Conservation (phyloP, 2,797 vertebrate genomes). For the Thripadectes ignobilis region DNA sequence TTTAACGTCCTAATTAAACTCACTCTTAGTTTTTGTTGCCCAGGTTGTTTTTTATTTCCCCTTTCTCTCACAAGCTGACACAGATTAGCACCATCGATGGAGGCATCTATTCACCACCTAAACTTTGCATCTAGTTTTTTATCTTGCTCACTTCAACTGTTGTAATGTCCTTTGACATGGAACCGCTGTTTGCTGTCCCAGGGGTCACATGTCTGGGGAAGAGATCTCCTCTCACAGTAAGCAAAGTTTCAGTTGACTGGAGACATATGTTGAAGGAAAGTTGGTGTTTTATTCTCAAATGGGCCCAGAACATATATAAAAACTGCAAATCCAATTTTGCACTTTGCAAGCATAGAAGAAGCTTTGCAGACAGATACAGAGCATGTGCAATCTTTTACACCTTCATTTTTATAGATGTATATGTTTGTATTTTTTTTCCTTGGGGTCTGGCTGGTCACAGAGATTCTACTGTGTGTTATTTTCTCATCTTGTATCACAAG, state of each 20-base stretch:
- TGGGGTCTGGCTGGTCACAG: not conserved
- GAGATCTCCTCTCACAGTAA: not conserved
- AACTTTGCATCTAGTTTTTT: not conserved
- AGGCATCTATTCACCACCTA: not conserved
- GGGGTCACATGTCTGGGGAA: not conserved
- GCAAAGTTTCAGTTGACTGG: not conserved
- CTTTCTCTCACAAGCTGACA: not conserved
- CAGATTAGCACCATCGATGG: accelerated
- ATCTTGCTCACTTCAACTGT: not conserved
- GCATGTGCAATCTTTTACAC: not conserved
- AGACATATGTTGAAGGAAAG: not conserved
- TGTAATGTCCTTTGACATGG: not conserved
- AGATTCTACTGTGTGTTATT: not conserved
- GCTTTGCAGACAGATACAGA: not conserved
- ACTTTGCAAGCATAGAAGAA: not conserved
- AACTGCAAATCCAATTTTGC: not conserved
- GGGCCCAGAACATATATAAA: accelerated
- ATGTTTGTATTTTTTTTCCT: not conserved
- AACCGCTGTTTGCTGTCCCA: not conserved
- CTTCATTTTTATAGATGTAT: not conserved
- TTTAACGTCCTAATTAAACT: not conserved
- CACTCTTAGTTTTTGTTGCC: not conserved
- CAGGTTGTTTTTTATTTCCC: not conserved
- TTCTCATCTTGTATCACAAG: not conserved
- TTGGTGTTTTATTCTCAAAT: not conserved